Base-by-base conservation (phyloP, 1,140 invertebrate genomes). In the Zaprionus ornatus region DNA sequence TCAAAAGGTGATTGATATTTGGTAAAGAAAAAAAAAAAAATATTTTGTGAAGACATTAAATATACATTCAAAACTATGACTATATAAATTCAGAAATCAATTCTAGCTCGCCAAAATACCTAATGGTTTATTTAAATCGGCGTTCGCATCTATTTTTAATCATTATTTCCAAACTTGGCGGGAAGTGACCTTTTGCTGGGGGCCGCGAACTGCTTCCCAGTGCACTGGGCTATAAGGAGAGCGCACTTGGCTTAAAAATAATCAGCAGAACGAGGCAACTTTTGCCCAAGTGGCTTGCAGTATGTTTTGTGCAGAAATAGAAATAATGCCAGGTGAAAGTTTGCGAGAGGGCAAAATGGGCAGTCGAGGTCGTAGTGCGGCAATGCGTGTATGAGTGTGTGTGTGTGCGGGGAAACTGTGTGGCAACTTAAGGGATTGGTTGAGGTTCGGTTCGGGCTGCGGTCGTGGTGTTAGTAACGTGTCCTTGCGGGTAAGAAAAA, bases 401-500 rank as follows among this genome's bases (percentile, higher is more conserved):
- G 35, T 37, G 42, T 27, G 57, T 42, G 29, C 13, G 27, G 25
- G 27, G 29, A 13, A n/a, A 40, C 29, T 45, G 40, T 52, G 29
- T 66, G 59, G 40, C 4, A 63, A 74, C 65, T 56, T 61, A 55
- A 55, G 50, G 52, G 32, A 69, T 68, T 42, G 56, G 25, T 23
- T 52, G 10, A n/a, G 48, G 19, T 60, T 42, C 17, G 4, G 17
- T 21, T 54, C 60, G 52, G 5, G 52, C 15, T 19, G 23, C 19
- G 45, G 29, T 23, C 2, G 12, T 56, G 48, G 52, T 40, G 74
- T 82, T 83, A 48, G 62, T 75, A 80, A 83, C 56, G 63, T 90
- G 84, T 74, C 84, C 84, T 87, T 85, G 80, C 59, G 69, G 74
- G 37, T 54, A 27, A 65, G 55, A 69, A 74, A 66, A 77, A 80